Evolutionary conservation across 2,113 vertebrate species (phyloP).

Genomic region (Brienomyrus brachyistius): DNA sequence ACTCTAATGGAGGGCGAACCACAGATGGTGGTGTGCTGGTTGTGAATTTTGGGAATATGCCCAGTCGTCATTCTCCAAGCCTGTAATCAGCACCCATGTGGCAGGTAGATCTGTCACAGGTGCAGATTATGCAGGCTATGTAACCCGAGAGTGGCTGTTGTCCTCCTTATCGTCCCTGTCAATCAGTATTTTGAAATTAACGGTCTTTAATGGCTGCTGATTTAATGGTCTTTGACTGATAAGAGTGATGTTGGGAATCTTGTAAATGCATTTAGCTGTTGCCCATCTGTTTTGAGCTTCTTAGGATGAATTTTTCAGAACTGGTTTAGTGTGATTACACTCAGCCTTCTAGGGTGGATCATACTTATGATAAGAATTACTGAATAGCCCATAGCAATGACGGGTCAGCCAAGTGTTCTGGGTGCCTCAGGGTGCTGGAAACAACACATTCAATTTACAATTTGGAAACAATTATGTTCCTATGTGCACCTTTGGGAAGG

Average conservation of each 20-base stretch:
- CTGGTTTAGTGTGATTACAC: neutral
- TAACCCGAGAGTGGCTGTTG: neutral
- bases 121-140: neutral
- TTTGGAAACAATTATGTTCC: constrained; percentile 9
- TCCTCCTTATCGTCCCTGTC: neutral
- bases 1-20: neutral
- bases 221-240: neutral
- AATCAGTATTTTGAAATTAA: neutral
- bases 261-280: neutral
- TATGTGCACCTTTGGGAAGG: neutral
- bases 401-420: constrained; percentile 11
- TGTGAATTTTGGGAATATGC: neutral
- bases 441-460: constrained; percentile 18
- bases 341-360: neutral
- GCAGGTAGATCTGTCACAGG: neutral
- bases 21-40: neutral
- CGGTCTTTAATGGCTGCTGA: neutral
- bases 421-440: neutral
- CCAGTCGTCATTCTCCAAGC: neutral
- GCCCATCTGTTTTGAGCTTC: neutral
- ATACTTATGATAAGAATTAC: neutral
- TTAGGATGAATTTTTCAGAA: neutral
- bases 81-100: neutral
- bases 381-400: constrained; percentile 19
- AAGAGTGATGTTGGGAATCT: neutral